Evolutionary conservation across 2,113 vertebrate genomes (phyloP).

Genomic region (Microcebus lehilahytsara): DNA sequence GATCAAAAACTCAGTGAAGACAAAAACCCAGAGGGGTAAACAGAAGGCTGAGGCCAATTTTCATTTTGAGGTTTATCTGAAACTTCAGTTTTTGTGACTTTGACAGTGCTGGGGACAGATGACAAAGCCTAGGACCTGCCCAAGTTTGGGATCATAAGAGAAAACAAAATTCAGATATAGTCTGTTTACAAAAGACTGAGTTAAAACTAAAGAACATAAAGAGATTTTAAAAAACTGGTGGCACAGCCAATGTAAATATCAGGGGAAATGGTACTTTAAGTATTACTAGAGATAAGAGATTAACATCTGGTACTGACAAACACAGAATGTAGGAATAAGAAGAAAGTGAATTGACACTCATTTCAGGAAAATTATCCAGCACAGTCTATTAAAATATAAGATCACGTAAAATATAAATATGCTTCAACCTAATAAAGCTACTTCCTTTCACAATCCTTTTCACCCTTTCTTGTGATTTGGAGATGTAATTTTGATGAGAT

Average conservation of each 20-base stretch:
- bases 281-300: neutral
- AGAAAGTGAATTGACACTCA: neutral
- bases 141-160: neutral
- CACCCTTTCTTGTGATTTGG: neutral
- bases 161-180: conserved; percentile 28
- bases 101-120: neutral
- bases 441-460: neutral
- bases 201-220: neutral
- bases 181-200: neutral
- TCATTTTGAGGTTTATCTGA: neutral
- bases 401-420: neutral
- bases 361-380: neutral
- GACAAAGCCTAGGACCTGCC: neutral
- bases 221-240: neutral
- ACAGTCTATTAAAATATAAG: neutral
- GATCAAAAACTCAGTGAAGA: neutral
- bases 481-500: neutral
- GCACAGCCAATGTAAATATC: neutral
- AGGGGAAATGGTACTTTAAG: neutral
- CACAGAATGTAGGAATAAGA: neutral
- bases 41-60: neutral
- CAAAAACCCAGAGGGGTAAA: neutral
- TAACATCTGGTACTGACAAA: neutral
- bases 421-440: neutral
- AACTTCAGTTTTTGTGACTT: neutral